These are phyloP conservation scores for Sinopyrophorus schimmeli DNA, from an alignment of 2,888 invertebrate species.

Conservation along the genomic window DNA sequence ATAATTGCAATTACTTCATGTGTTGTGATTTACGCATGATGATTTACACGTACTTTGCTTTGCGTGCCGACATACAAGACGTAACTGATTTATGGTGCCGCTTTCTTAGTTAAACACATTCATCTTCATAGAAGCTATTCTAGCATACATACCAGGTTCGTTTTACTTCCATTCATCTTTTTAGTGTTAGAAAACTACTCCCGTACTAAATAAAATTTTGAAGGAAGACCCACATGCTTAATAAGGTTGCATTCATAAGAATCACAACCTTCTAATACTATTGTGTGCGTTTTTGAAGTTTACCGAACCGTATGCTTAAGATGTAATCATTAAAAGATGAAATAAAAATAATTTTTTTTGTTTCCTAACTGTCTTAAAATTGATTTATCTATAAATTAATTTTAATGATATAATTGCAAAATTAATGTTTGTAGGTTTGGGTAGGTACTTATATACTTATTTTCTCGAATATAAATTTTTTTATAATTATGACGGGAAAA, in stretches of 20 bases:
- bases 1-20: conserved; percentile 7
- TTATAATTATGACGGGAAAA: too few species aligned
- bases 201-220: conserved; percentile 3
- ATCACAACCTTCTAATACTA: conserved; percentile 8
- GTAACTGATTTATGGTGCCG: conserved; percentile 13
- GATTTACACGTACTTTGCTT: conserved; percentile 5
- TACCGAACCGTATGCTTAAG: too few species aligned
- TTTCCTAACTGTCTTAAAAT: too few species aligned
- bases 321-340: too few species aligned
- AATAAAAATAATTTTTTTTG: too few species aligned
- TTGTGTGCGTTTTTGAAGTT: conserved; percentile 5
- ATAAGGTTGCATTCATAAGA: conserved; percentile 6
- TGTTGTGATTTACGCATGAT: conserved; percentile 13
- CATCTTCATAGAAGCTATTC: conserved; percentile 16
- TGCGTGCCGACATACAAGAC: conserved; percentile 14
- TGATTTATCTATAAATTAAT: too few species aligned
- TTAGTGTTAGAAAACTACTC: conserved; percentile 3
- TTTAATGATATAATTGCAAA: too few species aligned
- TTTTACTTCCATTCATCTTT: conserved; percentile 17
- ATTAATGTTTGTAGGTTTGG: too few species aligned
- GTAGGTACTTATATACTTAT: too few species aligned
- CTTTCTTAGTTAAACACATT: conserved; percentile 12
- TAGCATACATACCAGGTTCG: conserved; percentile 10
- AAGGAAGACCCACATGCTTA: conserved; percentile 13
- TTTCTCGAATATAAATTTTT: too few species aligned